Evolutionary conservation across 1,140 invertebrate genomes (phyloP).

Genomic region (Euura lappo): DNA sequence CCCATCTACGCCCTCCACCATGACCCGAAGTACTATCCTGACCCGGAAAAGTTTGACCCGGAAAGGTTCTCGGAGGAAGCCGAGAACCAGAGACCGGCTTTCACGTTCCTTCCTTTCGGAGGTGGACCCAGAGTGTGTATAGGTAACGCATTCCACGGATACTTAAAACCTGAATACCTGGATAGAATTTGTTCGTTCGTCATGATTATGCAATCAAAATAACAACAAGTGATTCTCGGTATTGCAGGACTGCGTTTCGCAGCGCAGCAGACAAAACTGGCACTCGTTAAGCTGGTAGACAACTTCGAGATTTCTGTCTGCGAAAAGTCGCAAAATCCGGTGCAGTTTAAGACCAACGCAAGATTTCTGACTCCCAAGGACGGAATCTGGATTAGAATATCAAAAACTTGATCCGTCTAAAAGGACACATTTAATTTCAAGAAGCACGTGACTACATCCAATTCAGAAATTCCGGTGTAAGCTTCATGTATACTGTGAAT

Average conservation of each 20-base stretch:
- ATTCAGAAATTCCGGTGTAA: too few relatives aligned
- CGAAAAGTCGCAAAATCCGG: neutral
- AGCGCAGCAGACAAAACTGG: neutral
- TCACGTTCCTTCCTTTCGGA: constrained; percentile 65
- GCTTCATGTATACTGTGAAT: too few relatives aligned
- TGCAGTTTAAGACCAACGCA: neutral
- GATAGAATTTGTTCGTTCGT: too few relatives aligned
- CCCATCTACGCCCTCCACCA: constrained; percentile 67
- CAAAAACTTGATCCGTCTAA: too few relatives aligned
- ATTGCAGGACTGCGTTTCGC: neutral
- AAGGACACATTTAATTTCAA: too few relatives aligned
- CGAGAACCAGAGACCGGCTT: constrained; percentile 44
- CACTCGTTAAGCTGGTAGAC: neutral
- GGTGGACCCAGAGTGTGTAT: constrained; percentile 65
- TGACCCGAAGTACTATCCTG: constrained; percentile 67
- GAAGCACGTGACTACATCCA: too few relatives aligned
- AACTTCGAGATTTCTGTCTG: neutral
- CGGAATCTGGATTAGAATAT: neutral
- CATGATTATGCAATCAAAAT: too few relatives aligned
- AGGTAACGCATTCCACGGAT: constrained; percentile 37
- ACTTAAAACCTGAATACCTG: too few relatives aligned
- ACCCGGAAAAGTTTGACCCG: constrained; percentile 73
- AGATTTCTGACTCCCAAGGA: neutral
- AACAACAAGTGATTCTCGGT: too few relatives aligned
- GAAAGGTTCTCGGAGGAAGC: constrained; percentile 68